These are phyloP conservation scores for Vannuccia rotundouncinata DNA, from an alignment of 2,888 invertebrate genomes.

Conservation along the genomic window DNA sequence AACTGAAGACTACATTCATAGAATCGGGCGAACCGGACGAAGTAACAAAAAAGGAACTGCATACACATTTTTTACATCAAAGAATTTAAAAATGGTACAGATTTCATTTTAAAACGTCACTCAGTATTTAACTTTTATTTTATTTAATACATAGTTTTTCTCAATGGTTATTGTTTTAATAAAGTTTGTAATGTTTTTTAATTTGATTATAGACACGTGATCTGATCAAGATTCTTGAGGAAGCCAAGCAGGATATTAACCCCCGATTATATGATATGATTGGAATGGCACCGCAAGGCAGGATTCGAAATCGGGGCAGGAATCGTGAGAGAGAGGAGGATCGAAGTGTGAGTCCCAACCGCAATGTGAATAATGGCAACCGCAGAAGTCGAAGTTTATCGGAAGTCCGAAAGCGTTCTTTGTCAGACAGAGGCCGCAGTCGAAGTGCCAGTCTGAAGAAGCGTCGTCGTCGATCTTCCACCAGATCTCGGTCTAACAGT, in stretches of 20 bases:
- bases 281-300: background rate
- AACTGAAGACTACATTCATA: constrained; percentile 93
- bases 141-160: background rate
- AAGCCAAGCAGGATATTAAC: constrained; percentile 31
- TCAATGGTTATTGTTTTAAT: background rate
- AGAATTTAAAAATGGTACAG: constrained; percentile 66
- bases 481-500: background rate
- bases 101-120: background rate
- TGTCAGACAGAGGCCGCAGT: background rate
- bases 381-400: background rate
- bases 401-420: background rate
- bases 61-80: constrained; percentile 88
- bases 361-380: background rate
- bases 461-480: background rate
- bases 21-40: constrained; percentile 88
- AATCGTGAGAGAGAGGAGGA: background rate
- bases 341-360: background rate
- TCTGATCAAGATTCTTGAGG: constrained; percentile 31
- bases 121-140: background rate
- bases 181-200: background rate
- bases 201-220: constrained; percentile 15
- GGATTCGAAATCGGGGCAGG: background rate
- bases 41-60: constrained; percentile 87
- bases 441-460: background rate
- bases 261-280: background rate